phyloP scores from a whole-genome alignment of 2,888 invertebrate genomes.

The Drosophila tanythrix region DNA sequence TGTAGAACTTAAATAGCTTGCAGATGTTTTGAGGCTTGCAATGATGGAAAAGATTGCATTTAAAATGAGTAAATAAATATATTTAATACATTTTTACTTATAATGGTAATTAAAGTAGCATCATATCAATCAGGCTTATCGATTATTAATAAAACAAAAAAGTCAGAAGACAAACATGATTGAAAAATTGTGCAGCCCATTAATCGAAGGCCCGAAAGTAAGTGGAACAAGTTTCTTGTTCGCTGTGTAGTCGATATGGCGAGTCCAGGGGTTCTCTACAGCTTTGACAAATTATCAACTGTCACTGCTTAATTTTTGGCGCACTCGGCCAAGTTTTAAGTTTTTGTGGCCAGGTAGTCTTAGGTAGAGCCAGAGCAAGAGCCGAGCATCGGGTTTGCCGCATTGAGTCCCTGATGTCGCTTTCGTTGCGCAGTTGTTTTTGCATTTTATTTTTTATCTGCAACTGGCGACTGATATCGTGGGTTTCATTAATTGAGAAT shows the following conservation, averaged over 20 bases:
- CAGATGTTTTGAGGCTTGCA: too few relatives aligned
- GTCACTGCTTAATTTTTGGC: slow-evolving; percentile 82
- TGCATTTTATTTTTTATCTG: slow-evolving; percentile 72
- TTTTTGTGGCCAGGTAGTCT: slow-evolving; percentile 49
- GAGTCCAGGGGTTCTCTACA: slow-evolving; percentile 38
- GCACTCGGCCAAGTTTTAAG: slow-evolving; percentile 65
- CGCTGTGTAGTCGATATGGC: slow-evolving; percentile 18
- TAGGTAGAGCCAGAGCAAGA: slow-evolving; percentile 35
- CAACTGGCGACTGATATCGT: slow-evolving; percentile 77
- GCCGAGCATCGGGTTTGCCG: background rate
- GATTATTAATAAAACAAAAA: background rate
- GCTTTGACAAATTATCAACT: slow-evolving; percentile 84
- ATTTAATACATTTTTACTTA: background rate
- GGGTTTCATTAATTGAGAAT: slow-evolving; percentile 84
- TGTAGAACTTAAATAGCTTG: too few relatives aligned
- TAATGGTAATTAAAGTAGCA: background rate
- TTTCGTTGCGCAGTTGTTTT: slow-evolving; percentile 60
- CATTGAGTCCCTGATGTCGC: slow-evolving; percentile 45
- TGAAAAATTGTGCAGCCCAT: slow-evolving; percentile 16
- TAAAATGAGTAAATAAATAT: background rate
- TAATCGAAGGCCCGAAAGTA: background rate
- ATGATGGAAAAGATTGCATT: background rate
- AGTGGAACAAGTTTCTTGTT: slow-evolving; percentile 65
- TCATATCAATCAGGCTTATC: background rate
- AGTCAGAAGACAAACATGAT: slow-evolving; percentile 15